phyloP scores from a whole-genome alignment of 2,888 invertebrate species.

The Leucania comma region DNA sequence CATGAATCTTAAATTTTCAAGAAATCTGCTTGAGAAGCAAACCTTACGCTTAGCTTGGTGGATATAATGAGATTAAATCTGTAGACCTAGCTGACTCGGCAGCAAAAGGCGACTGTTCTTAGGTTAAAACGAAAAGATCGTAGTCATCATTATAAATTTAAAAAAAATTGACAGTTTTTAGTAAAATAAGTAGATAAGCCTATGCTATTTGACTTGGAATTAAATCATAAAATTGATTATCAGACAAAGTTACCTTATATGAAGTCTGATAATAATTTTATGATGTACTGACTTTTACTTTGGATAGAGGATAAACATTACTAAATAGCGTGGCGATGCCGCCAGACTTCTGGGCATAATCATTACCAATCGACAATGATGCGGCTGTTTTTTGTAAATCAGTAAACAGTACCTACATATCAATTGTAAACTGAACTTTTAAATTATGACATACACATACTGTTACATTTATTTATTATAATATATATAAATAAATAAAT shows the following conservation, averaged over 20 bases:
- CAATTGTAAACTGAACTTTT: no score
- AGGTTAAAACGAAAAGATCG: slow-evolving; percentile 4
- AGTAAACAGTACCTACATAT: no score
- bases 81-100: slow-evolving; percentile 16
- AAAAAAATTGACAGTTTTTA: not conserved
- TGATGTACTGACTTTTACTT: not conserved
- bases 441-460: no score
- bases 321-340: not conserved
- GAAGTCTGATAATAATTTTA: not conserved
- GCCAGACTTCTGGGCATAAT: no score
- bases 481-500: no score
- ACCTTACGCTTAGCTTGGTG: slow-evolving; percentile 20
- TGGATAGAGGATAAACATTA: not conserved
- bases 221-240: not conserved
- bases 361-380: no score
- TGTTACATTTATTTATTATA: no score
- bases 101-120: not conserved
- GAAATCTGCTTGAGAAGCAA: slow-evolving; percentile 14
- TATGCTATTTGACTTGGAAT: not conserved
- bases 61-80: slow-evolving; percentile 30
- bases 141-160: not conserved
- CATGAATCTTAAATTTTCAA: slow-evolving; percentile 21
- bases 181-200: not conserved
- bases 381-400: no score
- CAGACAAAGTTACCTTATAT: not conserved